phyloP scores from a whole-genome alignment of 2,113 vertebrate species.

The Syrmaticus mikado region DNA sequence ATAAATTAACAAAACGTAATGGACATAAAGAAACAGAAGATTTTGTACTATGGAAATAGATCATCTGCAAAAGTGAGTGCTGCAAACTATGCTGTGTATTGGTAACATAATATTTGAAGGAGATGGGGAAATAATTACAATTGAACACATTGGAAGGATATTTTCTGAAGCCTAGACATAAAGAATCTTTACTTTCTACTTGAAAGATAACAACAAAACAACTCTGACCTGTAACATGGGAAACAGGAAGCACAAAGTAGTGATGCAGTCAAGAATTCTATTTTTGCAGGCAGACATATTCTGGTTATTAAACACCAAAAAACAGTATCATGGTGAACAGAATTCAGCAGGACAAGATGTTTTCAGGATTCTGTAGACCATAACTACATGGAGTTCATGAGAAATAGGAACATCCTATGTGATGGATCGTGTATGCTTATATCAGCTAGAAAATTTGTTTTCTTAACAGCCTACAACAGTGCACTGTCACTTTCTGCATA shows the following conservation, averaged over 20 bases:
- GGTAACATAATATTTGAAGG: not conserved
- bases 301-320: not conserved
- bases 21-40: not conserved
- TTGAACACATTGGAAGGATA: not conserved
- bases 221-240: not conserved
- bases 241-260: not conserved
- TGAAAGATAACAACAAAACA: not conserved
- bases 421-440: accelerated
- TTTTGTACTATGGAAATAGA: not conserved
- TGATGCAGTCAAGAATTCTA: not conserved
- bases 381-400: not conserved
- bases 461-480: not conserved
- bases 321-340: accelerated
- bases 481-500: accelerated
- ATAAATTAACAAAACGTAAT: not conserved
- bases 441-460: not conserved
- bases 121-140: not conserved
- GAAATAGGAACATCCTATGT: not conserved
- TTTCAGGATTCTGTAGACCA: not conserved
- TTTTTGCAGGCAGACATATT: not conserved
- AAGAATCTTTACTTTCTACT: not conserved
- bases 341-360: not conserved
- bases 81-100: not conserved
- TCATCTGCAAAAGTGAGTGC: not conserved
- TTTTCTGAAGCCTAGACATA: not conserved